Evolutionary conservation across 2,113 vertebrate genomes (phyloP).

Genomic region (Esox niger): DNA sequence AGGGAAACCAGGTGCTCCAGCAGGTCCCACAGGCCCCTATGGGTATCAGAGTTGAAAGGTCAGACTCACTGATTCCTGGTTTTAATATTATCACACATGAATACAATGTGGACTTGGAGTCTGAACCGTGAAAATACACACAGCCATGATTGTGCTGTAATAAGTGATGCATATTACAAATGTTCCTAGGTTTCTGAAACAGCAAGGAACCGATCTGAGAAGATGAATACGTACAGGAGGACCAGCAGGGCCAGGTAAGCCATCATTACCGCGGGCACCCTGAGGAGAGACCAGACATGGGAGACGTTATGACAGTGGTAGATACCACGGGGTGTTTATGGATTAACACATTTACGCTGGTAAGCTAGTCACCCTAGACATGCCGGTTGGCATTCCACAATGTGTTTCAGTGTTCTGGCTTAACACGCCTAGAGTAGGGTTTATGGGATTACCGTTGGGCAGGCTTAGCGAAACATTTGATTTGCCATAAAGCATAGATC

Average conservation of each 20-base stretch:
- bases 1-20: conserved; percentile 92
- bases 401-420: too few relatives aligned
- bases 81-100: background rate
- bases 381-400: too few relatives aligned
- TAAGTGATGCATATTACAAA: too few relatives aligned
- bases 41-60: conserved; percentile 27
- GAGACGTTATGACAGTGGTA: conserved; percentile 4
- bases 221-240: conserved; percentile 82
- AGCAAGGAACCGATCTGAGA: background rate
- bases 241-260: conserved; percentile 90
- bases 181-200: background rate
- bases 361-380: too few relatives aligned
- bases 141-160: too few relatives aligned
- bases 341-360: too few relatives aligned
- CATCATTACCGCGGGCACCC: conserved; percentile 96
- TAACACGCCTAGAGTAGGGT: too few relatives aligned
- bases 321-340: background rate
- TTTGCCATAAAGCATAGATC: too few relatives aligned
- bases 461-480: too few relatives aligned
- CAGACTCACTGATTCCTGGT: background rate
- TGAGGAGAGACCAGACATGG: conserved; percentile 47
- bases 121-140: background rate
- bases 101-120: background rate
- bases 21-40: conserved; percentile 90
- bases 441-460: too few relatives aligned